Base-by-base conservation (phyloP, 2,888 invertebrate genomes). In the Lasioglossum villosulum region DNA sequence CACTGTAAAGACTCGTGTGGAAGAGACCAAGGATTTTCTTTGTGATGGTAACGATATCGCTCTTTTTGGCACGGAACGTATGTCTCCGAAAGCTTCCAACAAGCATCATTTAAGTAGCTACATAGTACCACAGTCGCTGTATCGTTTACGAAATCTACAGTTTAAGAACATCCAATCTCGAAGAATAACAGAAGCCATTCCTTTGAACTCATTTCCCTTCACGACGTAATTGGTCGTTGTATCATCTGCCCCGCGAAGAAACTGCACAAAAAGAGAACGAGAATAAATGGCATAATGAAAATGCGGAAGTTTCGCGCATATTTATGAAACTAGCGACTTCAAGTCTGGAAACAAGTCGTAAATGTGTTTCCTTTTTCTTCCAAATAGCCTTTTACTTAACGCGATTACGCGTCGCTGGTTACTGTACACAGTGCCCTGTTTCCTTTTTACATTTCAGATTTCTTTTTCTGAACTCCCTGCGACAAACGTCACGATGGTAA, bases 151-250 rank as follows among this genome's bases (percentile, higher is more conserved):
- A 78, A 87, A 88, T 84, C 80, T 81, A 59, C 76, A 71, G 30
- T 74, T 68, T 72, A 74, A 80, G 68, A 39, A 68, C 68, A 83
- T 68, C 74, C 70, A 77, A 52, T 63, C 78, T 74, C 79, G 70
- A 76, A 66, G 72, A 87, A 79, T 83, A 84, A 85, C 66, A 74
- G 72, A 76, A 76, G 72, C 80, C 72, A 85, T 83, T 83, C 81
- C 83, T 88, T 85, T 80, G 77, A 73, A 87, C 85, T 83, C 83
- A 81, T 87, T 88, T 84, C 83, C 81, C 52, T 83, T 80, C 79
- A 59, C 77, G 77, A 39, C 79, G 75, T 87, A 87, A 88, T 87
- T 88, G 83, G 83, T 77, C 75, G 75, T 75, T 63, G 77, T 74
- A 74, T 80, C 71, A 85, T 81, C 76, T 73, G 75, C 72, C 78